Conservation (phyloP, 2,888 invertebrate species). For the Drosophila melanocephala region DNA sequence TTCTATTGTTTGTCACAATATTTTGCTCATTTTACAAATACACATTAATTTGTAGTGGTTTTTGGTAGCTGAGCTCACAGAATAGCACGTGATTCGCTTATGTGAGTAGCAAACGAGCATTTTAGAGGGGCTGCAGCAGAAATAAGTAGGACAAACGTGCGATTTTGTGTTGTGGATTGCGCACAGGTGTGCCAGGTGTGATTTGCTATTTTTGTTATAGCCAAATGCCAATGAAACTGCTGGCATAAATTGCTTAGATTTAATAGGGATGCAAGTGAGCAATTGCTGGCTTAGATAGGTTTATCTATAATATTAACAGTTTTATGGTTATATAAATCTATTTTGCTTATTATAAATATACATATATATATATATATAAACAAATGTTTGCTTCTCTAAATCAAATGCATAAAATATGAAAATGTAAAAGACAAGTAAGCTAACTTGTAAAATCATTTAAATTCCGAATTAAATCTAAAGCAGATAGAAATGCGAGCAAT, state of each 20-base stretch:
- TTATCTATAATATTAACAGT: background rate
- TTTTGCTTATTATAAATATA: background rate
- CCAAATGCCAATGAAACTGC: conserved; percentile 28
- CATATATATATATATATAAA: background rate
- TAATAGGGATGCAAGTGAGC: conserved; percentile 25
- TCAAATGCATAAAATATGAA: background rate
- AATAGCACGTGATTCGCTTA: conserved; percentile 73
- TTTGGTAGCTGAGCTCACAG: conserved; percentile 49
- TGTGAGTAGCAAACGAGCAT: conserved; percentile 41
- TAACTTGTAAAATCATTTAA: background rate
- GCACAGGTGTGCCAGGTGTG: conserved; percentile 53
- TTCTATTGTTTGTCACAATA: conserved; percentile 30
- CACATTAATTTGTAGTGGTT: conserved; percentile 56
- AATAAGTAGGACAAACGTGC: conserved; percentile 5
- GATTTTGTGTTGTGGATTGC: background rate
- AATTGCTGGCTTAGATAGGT: conserved; percentile 17
- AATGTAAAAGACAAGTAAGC: background rate
- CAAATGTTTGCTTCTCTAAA: background rate
- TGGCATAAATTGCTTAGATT: conserved; percentile 54
- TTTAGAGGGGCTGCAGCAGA: conserved; percentile 4
- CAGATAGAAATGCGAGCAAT: background rate
- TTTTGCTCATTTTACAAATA: conserved; percentile 54
- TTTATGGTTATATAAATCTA: background rate
- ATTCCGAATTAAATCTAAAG: background rate
- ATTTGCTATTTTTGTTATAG: conserved; percentile 49